Conservation (phyloP, 2,797 vertebrate species). For the Cossypha dichroa region DNA sequence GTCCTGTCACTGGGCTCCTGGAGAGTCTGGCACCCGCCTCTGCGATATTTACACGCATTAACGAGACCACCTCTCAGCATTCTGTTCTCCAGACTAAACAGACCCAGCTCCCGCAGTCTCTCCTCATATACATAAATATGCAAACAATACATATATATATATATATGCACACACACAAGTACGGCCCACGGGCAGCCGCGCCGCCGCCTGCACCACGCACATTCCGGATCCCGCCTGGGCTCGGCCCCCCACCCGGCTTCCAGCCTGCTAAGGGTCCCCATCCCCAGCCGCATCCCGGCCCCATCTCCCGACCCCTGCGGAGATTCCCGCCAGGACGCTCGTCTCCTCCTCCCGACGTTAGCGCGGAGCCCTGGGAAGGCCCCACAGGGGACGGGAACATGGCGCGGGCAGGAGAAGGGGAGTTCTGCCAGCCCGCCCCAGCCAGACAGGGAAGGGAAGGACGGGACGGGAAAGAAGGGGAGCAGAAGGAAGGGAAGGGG, state of each 20-base stretch:
- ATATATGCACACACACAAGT: rapidly evolving
- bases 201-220: not conserved
- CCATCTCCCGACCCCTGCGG: not conserved
- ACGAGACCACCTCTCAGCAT: not conserved
- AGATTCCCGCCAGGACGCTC: not conserved
- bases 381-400: rapidly evolving
- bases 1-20: not conserved
- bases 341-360: not conserved
- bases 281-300: not conserved
- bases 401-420: rapidly evolving
- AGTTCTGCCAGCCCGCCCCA: rapidly evolving
- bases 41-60: rapidly evolving
- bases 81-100: not conserved
- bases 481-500: not conserved
- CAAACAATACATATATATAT: rapidly evolving
- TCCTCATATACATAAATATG: rapidly evolving
- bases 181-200: not conserved
- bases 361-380: not conserved
- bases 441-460: rapidly evolving
- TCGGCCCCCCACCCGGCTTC: rapidly evolving
- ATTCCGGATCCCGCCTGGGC: rapidly evolving
- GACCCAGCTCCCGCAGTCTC: not conserved
- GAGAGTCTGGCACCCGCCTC: too few species aligned
- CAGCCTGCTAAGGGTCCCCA: rapidly evolving
- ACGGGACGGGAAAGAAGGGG: not conserved